phyloP scores from a whole-genome alignment of 2,113 vertebrate species.

The Canis aureus region DNA sequence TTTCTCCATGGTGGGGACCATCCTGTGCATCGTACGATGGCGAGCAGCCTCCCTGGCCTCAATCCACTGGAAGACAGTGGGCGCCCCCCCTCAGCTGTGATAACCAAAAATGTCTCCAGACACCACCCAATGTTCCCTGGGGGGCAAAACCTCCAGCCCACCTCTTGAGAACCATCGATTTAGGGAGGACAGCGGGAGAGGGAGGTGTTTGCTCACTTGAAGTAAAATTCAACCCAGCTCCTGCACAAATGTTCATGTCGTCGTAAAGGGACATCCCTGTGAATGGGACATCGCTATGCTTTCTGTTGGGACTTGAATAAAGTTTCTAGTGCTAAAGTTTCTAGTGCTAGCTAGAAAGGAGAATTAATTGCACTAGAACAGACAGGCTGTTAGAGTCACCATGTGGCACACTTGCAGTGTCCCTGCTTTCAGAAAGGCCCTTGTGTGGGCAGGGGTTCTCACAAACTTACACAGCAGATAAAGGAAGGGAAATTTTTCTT shows the following conservation, averaged over 20 bases:
- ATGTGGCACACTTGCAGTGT: accelerated
- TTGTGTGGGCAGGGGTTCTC: neutral
- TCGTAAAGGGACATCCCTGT: accelerated
- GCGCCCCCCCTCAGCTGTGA: accelerated
- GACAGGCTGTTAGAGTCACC: accelerated
- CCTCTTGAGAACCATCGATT: neutral
- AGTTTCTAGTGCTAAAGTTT: neutral
- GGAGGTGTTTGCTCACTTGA: neutral
- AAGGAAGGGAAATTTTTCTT: neutral
- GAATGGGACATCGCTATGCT: neutral
- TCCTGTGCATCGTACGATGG: neutral
- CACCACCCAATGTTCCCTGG: neutral
- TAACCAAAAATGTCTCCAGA: neutral
- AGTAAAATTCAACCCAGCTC: neutral
- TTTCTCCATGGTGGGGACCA: neutral
- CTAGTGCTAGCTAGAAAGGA: neutral
- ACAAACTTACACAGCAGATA: neutral
- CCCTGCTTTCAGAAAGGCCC: neutral
- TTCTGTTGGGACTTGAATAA: accelerated
- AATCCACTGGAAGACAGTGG: neutral
- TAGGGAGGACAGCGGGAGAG: neutral
- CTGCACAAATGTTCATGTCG: accelerated
- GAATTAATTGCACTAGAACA: neutral
- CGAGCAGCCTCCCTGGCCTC: neutral
- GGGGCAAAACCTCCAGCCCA: neutral